Evolutionary conservation across 1,140 invertebrate genomes (phyloP).

Genomic region (Drosophila jambulina): DNA sequence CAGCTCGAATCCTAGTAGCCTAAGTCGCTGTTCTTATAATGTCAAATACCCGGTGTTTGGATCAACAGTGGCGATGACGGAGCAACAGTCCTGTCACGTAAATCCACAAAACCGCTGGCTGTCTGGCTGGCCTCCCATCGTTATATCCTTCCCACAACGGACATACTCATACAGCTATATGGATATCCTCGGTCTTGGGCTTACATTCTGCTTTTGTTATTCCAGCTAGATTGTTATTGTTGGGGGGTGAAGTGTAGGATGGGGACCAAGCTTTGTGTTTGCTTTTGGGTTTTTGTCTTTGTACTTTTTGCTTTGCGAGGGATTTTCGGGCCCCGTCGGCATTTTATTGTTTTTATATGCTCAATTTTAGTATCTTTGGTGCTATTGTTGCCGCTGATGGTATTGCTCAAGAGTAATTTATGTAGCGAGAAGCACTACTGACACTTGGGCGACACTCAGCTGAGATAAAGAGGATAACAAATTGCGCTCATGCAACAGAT

Average conservation of each 20-base stretch:
- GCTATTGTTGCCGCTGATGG: conserved; percentile 42
- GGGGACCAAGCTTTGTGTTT: conserved; percentile 13
- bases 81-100: conserved; percentile 52
- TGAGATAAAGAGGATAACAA: conserved; percentile 81
- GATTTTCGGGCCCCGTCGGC: conserved; percentile 12
- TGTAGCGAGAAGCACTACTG: conserved; percentile 78
- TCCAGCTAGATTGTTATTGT: conserved; percentile 29
- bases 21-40: conserved; percentile 10
- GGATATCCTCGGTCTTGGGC: conserved; percentile 17
- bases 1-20: background rate
- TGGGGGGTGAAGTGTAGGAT: background rate
- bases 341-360: conserved; percentile 59
- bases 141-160: conserved; percentile 5
- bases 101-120: conserved; percentile 30
- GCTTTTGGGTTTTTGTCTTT: conserved; percentile 19
- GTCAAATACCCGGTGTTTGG: conserved; percentile 9
- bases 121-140: background rate
- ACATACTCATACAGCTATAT: background rate
- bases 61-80: conserved; percentile 16
- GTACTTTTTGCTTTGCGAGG: conserved; percentile 14
- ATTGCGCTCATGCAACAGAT: conserved; percentile 82
- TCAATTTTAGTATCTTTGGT: conserved; percentile 52
- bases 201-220: conserved; percentile 24
- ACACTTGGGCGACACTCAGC: conserved; percentile 79
- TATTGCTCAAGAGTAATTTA: conserved; percentile 73